Percentiles rank a stretch among this genome's conserved stretches.
Conservation (phyloP, 2,888 invertebrate genomes). For the Lumbricus terrestris region DNA sequence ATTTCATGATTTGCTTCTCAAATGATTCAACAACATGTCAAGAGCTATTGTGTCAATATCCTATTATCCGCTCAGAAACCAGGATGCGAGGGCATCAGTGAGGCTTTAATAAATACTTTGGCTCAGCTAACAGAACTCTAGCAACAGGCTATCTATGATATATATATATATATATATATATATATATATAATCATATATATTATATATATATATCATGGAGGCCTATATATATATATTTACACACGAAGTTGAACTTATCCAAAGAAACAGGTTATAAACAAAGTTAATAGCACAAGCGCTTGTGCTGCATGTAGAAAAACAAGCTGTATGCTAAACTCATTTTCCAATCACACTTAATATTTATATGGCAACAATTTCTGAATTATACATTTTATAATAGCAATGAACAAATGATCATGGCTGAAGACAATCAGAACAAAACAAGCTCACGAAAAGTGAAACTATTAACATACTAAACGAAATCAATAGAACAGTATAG, state of each 20-base stretch:
- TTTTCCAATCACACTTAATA: background rate
- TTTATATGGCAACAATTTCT: background rate
- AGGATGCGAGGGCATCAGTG: background rate
- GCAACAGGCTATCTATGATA: background rate
- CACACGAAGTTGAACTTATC: no score
- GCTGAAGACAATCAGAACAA: background rate
- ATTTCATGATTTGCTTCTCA: background rate
- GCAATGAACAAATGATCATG: background rate
- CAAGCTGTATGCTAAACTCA: background rate
- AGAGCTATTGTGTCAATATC: background rate
- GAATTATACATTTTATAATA: background rate
- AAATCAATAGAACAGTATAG: no score
- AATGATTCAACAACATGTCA: background rate
- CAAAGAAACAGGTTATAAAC: background rate
- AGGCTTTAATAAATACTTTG: background rate
- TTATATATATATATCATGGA: no score
- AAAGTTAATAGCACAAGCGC: background rate
- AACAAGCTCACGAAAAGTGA: background rate
- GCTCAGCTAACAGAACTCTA: no score
- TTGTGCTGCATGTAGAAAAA: background rate
- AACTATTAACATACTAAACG: background rate
- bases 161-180: no score
- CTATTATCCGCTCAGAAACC: background rate
- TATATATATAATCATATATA: no score
- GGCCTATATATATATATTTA: no score